phyloP scores from a whole-genome alignment of 2,113 vertebrate species.

The Psettodes erumei region DNA sequence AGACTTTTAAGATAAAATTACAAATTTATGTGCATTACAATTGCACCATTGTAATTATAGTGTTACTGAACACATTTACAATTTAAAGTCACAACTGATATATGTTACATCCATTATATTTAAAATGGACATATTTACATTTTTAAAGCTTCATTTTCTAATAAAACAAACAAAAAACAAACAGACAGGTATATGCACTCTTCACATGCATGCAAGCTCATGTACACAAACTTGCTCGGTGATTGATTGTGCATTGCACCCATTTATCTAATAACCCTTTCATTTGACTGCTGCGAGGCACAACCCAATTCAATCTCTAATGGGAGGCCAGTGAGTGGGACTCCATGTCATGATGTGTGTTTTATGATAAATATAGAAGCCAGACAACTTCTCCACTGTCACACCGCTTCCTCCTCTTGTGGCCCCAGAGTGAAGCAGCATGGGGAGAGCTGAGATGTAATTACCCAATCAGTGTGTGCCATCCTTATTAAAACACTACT shows the following conservation, averaged over 20 bases:
- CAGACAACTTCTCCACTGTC: constrained; percentile 68
- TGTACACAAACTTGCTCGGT: constrained; percentile 37
- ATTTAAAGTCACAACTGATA: background rate
- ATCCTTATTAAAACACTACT: constrained; percentile 90
- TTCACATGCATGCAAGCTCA: constrained; percentile 18
- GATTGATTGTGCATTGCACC: constrained; percentile 48
- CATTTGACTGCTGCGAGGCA: constrained; percentile 46
- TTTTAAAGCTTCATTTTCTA: too few species aligned
- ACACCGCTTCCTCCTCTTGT: constrained; percentile 63
- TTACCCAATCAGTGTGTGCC: constrained; percentile 87
- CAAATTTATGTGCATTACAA: background rate
- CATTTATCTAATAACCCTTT: constrained; percentile 54
- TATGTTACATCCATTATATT: too few species aligned
- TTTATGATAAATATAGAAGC: constrained; percentile 75
- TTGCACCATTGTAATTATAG: background rate
- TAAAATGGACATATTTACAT: too few species aligned
- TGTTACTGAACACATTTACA: background rate
- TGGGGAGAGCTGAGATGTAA: constrained; percentile 83
- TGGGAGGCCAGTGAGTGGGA: constrained; percentile 52
- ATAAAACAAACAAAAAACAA: constrained; percentile 1
- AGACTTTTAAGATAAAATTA: background rate
- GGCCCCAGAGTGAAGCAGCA: constrained; percentile 73
- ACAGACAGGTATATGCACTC: background rate
- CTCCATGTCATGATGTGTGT: constrained; percentile 57
- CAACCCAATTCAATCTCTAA: constrained; percentile 60